These are phyloP conservation scores for Apotomis betuletana DNA, from an alignment of 2,888 invertebrate genomes.

Conservation along the genomic window DNA sequence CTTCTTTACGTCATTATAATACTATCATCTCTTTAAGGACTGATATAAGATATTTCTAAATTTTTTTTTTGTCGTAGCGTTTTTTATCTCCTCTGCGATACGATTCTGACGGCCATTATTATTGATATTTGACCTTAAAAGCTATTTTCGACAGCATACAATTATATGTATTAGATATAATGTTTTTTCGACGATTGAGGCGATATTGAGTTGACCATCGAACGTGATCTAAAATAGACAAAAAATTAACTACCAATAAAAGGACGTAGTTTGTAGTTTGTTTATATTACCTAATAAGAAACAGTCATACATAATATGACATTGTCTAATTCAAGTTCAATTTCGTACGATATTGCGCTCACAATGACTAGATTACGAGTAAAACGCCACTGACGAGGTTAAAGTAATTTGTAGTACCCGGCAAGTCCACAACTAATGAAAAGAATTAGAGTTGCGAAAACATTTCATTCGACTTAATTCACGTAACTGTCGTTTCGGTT, in stretches of 20 bases:
- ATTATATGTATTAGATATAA: conserved; percentile 38
- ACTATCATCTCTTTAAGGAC: too few species aligned
- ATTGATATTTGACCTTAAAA: conserved; percentile 41
- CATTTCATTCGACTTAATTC: too few species aligned
- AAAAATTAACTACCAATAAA: conserved; percentile 4
- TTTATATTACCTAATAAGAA: too few species aligned
- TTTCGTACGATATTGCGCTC: not conserved
- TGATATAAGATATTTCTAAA: too few species aligned
- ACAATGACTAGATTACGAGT: conserved; percentile 17
- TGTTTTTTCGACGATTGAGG: conserved; percentile 35
- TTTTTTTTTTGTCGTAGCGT: not conserved
- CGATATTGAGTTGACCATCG: conserved; percentile 17
- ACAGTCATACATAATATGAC: conserved; percentile 15
- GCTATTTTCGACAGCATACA: conserved; percentile 37
- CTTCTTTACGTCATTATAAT: too few species aligned
- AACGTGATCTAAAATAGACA: conserved; percentile 33
- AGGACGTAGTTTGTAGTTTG: too few species aligned
- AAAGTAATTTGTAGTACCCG: conserved; percentile 20
- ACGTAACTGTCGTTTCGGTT: too few species aligned
- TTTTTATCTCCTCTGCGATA: conserved; percentile 13
- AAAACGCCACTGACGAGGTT: conserved; percentile 22
- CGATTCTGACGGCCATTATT: conserved; percentile 28
- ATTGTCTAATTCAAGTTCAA: conserved; percentile 11
- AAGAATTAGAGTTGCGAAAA: conserved; percentile 9
- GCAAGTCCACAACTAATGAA: conserved; percentile 30